phyloP scores from a whole-genome alignment of 2,797 vertebrate species.

The Lithobates pipiens region DNA sequence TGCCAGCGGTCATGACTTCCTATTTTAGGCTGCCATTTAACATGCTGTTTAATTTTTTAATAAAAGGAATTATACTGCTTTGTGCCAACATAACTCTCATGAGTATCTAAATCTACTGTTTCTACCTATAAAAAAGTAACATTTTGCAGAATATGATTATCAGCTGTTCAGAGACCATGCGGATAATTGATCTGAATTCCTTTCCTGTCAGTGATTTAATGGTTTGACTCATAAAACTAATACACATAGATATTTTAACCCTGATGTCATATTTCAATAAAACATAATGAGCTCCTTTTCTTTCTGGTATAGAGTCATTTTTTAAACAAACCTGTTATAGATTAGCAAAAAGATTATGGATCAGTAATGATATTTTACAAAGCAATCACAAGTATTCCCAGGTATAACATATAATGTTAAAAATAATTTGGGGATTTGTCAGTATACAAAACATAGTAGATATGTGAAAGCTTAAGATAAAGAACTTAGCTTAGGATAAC shows the following conservation, averaged over 20 bases:
- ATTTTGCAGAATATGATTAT: constrained; percentile 33
- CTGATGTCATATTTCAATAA: constrained; percentile 8
- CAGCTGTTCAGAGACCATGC: constrained; percentile 16
- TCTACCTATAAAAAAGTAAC: constrained; percentile 57
- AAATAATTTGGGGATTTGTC: neutral
- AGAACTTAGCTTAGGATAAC: no score
- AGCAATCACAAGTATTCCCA: neutral
- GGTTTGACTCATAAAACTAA: constrained; percentile 37
- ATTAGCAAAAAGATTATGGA: constrained; percentile 4
- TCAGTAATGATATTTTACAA: constrained; percentile 14
- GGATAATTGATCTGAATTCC: constrained; percentile 43
- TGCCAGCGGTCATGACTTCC: constrained; percentile 77
- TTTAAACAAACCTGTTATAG: neutral
- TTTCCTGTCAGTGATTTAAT: constrained; percentile 29
- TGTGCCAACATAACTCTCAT: constrained; percentile 55
- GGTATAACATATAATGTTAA: neutral
- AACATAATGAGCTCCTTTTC: constrained; percentile 7
- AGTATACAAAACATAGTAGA: neutral
- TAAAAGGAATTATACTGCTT: constrained; percentile 64
- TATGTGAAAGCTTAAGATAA: no score
- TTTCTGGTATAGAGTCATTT: neutral
- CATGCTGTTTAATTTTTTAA: constrained; percentile 70
- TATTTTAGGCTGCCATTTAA: constrained; percentile 81
- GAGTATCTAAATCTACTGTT: constrained; percentile 59
- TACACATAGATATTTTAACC: constrained; percentile 12